These are phyloP conservation scores for Aspidiotus destructor DNA, from an alignment of 2,888 invertebrate genomes.

Conservation along the genomic window DNA sequence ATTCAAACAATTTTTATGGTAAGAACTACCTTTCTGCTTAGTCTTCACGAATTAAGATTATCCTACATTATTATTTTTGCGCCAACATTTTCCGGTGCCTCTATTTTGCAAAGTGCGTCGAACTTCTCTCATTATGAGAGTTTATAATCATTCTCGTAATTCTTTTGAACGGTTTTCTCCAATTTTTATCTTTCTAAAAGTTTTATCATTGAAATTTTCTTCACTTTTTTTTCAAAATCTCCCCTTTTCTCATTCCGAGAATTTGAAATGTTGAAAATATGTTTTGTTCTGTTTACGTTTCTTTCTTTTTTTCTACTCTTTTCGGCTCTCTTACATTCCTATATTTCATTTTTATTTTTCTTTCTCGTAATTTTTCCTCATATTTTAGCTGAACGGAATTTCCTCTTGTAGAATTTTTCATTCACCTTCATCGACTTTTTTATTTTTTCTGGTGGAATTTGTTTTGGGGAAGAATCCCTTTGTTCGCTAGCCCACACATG, in stretches of 20 bases:
- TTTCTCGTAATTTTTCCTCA: neutral
- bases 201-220: constrained; percentile 7
- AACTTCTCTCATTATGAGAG: neutral
- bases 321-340: neutral
- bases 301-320: too few relatives aligned
- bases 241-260: too few relatives aligned
- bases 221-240: neutral
- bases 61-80: neutral
- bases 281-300: neutral
- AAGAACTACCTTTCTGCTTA: neutral
- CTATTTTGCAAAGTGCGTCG: neutral
- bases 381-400: too few relatives aligned
- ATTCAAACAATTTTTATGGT: too few relatives aligned
- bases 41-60: neutral
- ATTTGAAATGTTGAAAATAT: too few relatives aligned
- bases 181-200: neutral
- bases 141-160: neutral
- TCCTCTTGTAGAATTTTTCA: too few relatives aligned
- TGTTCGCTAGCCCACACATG: too few relatives aligned
- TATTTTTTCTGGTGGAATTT: too few relatives aligned
- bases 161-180: constrained; percentile 8
- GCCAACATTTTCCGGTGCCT: neutral
- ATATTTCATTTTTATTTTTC: neutral
- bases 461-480: too few relatives aligned
- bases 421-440: too few relatives aligned